phyloP scores from a whole-genome alignment of 1,140 invertebrate species.

The Sweltsa coloradensis region DNA sequence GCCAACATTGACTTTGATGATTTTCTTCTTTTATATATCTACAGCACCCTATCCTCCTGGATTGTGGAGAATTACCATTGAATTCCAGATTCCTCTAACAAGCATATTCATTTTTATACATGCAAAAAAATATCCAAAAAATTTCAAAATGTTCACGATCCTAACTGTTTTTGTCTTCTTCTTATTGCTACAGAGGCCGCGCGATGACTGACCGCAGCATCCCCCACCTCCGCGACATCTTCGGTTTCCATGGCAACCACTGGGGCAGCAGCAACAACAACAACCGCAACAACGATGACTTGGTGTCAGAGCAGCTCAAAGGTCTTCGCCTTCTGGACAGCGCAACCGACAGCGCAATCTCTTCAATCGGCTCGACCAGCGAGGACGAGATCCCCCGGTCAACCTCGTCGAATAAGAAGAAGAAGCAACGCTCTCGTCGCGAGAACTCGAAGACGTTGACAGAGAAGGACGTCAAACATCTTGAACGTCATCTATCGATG shows the following conservation, averaged over 20 bases:
- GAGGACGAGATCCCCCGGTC: constrained; percentile 37
- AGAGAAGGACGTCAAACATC: constrained; percentile 57
- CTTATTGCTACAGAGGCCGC: neutral
- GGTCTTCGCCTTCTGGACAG: constrained; percentile 1
- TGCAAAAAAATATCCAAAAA: too few species aligned
- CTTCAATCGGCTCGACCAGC: constrained; percentile 35
- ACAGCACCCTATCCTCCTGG: too few species aligned
- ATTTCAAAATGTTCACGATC: too few species aligned
- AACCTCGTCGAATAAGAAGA: constrained; percentile 40
- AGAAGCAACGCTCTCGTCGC: constrained; percentile 36
- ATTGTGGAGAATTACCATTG: too few species aligned
- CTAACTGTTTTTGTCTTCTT: neutral
- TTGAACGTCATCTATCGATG: constrained; percentile 72
- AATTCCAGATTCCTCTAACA: too few species aligned
- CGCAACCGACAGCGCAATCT: constrained; percentile 37
- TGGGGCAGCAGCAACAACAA: constrained; percentile 3
- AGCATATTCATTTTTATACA: too few species aligned
- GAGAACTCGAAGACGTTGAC: constrained; percentile 46
- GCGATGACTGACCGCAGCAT: constrained; percentile 50
- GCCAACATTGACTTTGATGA: too few species aligned
- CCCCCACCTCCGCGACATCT: constrained; percentile 53
- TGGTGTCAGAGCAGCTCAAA: constrained; percentile 4
- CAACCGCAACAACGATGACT: neutral
- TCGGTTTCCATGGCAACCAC: constrained; percentile 22
- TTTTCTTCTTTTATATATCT: too few species aligned